A percentile compares a stretch with the other conserved stretches of the same genome.
Evolutionary conservation across 2,113 vertebrate species (phyloP).

Genomic region (Oreotrochilus melanogaster): DNA sequence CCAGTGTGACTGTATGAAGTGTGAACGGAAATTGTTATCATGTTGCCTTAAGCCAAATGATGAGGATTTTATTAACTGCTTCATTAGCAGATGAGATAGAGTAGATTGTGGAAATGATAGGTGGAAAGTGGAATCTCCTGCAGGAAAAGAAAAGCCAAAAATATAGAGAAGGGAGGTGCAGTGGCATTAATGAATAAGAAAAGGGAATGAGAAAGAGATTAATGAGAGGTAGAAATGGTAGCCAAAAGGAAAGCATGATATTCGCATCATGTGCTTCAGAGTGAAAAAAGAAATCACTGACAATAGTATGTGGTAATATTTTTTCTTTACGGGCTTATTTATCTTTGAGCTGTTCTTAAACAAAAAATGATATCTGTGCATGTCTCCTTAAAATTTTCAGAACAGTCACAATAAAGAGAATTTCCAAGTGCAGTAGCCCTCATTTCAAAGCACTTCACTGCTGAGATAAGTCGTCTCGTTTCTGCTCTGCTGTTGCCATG

Average conservation of each 20-base stretch:
- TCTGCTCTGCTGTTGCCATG: background rate
- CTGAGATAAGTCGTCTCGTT: background rate
- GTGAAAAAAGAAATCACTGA: background rate
- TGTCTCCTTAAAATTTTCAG: background rate
- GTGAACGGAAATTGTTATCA: slow-evolving; percentile 38
- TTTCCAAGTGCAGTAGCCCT: background rate
- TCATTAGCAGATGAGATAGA: slow-evolving; percentile 32
- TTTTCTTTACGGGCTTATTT: background rate
- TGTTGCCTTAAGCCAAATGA: slow-evolving; percentile 48
- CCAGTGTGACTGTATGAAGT: slow-evolving; percentile 37
- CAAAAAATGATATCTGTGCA: background rate
- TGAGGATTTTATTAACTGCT: slow-evolving; percentile 50
- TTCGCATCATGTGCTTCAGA: background rate
- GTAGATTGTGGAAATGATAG: background rate
- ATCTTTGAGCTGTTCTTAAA: background rate
- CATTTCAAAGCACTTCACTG: background rate
- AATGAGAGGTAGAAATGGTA: background rate
- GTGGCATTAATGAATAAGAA: background rate
- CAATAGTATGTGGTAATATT: background rate
- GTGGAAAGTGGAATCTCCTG: background rate
- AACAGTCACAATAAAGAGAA: background rate
- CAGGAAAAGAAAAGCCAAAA: background rate
- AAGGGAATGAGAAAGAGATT: background rate
- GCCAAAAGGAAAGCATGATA: background rate
- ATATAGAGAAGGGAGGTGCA: background rate